phyloP scores from a whole-genome alignment of 1,140 invertebrate species.

The Ostrea edulis region DNA sequence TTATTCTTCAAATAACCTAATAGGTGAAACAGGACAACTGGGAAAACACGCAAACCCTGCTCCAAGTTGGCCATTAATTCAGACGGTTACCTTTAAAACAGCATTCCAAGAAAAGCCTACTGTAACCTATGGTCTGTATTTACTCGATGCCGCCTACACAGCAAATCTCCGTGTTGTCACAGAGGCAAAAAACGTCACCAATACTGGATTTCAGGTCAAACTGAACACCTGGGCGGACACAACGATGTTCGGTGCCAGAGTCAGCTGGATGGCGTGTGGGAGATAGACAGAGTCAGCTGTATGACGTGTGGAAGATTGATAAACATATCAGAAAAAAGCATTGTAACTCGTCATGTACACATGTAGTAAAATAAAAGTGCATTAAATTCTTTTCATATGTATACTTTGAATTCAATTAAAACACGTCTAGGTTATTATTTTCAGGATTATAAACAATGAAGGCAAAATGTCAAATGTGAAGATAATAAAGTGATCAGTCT shows the following conservation, averaged over 20 bases:
- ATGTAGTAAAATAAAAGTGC: too few relatives aligned
- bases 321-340: too few relatives aligned
- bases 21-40: background rate
- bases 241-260: background rate
- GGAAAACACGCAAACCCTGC: background rate
- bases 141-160: background rate
- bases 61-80: background rate
- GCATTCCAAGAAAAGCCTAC: background rate
- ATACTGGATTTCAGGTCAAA: background rate
- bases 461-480: too few relatives aligned
- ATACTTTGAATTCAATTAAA: too few relatives aligned
- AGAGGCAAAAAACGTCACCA: background rate
- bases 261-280: conserved; percentile 20
- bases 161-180: background rate
- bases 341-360: too few relatives aligned
- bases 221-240: background rate
- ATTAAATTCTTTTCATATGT: too few relatives aligned
- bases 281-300: background rate
- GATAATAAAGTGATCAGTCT: too few relatives aligned
- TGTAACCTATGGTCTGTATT: background rate
- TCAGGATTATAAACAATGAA: too few relatives aligned
- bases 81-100: background rate
- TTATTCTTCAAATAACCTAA: too few relatives aligned
- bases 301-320: too few relatives aligned
- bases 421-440: too few relatives aligned